Percentiles rank a stretch among this genome's conserved stretches.
Conservation (phyloP, 2,113 vertebrate genomes). For the Equus quagga region DNA sequence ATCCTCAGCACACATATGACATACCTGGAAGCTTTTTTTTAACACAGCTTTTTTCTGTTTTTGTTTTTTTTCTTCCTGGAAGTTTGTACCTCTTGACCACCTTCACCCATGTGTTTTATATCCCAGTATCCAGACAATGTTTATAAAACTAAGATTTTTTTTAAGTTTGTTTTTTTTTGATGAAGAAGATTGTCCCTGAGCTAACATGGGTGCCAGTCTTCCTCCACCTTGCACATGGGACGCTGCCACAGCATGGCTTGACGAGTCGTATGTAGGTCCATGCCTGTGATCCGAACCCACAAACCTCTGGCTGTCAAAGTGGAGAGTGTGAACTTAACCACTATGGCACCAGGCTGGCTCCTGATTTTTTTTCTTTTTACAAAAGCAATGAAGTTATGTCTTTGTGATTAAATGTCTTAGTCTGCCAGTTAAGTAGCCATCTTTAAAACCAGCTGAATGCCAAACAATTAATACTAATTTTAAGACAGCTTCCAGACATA, state of each 20-base stretch:
- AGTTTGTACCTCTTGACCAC: neutral
- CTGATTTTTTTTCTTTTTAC: neutral
- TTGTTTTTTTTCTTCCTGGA: neutral
- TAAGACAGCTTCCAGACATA: neutral
- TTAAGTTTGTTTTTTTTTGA: neutral
- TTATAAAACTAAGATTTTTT: neutral
- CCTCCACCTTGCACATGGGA: no score
- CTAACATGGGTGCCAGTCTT: no score
- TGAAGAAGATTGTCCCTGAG: no score
- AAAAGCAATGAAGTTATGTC: constrained; percentile 34
- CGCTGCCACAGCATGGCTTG: no score
- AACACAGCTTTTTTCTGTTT: neutral
- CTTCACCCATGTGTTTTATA: neutral
- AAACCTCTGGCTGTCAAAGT: no score
- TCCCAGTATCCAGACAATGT: neutral
- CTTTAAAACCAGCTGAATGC: neutral
- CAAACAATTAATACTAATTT: constrained; percentile 26
- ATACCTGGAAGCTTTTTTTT: neutral
- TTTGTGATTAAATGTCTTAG: constrained; percentile 34
- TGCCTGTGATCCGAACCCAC: no score
- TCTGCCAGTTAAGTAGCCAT: constrained; percentile 31
- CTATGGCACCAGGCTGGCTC: no score
- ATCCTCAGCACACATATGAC: neutral
- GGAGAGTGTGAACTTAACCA: no score
- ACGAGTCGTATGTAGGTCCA: no score